Conservation (phyloP, 2,888 invertebrate genomes). For the Ectemnius lituratus region DNA sequence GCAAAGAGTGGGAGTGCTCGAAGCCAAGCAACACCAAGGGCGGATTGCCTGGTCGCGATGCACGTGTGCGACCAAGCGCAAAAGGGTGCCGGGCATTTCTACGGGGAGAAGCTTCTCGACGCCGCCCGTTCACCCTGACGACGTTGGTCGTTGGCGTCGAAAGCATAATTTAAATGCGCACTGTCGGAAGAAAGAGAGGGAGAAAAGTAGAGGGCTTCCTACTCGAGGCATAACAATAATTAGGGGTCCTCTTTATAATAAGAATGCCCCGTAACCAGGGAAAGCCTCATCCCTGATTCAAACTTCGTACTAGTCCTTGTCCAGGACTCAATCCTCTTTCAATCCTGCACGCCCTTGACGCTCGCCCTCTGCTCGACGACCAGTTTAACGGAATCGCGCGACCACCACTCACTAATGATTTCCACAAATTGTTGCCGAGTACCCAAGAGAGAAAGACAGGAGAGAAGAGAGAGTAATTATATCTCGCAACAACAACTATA, state of each 20-base stretch:
- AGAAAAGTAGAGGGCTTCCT: constrained; percentile 38
- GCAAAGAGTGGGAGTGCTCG: too few species aligned
- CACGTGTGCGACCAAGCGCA: too few species aligned
- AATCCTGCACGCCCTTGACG: too few species aligned
- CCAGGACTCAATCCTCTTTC: constrained; percentile 30
- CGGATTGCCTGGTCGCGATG: too few species aligned
- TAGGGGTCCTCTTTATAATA: constrained; percentile 60
- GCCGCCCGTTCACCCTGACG: too few species aligned
- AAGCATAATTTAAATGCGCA: constrained; percentile 54
- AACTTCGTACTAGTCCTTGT: constrained; percentile 8
- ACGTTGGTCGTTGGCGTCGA: constrained; percentile 15
- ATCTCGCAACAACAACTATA: constrained; percentile 42
- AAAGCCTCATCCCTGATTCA: constrained; percentile 19
- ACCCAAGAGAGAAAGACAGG: constrained; percentile 4
- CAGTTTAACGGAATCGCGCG: constrained; percentile 42
- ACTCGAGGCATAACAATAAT: constrained; percentile 60
- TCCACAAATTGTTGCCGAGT: constrained; percentile 63
- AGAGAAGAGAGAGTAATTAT: constrained; percentile 37
- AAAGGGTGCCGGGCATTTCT: too few species aligned
- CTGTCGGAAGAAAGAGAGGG: constrained; percentile 23
- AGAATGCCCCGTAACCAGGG: constrained; percentile 57
- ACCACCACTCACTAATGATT: constrained; percentile 64
- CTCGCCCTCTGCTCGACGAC: constrained; percentile 6
- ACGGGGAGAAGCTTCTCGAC: too few species aligned
- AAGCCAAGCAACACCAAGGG: too few species aligned